phyloP scores from a whole-genome alignment of 1,140 invertebrate genomes.

The Aphidius gifuensis region DNA sequence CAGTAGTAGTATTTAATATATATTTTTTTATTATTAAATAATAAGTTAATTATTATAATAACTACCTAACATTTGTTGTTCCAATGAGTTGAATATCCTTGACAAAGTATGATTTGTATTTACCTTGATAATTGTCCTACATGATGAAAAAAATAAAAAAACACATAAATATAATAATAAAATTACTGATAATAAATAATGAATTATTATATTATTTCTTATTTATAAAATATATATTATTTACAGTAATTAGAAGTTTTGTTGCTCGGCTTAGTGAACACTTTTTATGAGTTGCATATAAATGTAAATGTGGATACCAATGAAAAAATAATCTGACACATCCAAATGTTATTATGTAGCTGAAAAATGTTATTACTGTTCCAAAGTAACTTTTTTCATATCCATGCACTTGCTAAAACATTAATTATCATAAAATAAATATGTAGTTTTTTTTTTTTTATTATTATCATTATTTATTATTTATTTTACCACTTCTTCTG shows the following conservation, averaged over 20 bases:
- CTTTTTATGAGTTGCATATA: slow-evolving; percentile 69
- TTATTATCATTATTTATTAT: slow-evolving; percentile 12
- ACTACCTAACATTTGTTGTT: slow-evolving; percentile 53
- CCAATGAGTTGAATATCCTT: slow-evolving; percentile 59
- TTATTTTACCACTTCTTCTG: slow-evolving; percentile 41
- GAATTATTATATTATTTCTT: neutral
- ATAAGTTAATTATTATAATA: slow-evolving; percentile 3
- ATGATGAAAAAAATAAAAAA: slow-evolving; percentile 22
- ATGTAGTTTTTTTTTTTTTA: slow-evolving; percentile 11
- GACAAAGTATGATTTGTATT: slow-evolving; percentile 67
- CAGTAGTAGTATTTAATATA: neutral
- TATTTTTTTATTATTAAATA: neutral
- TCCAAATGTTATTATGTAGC: slow-evolving; percentile 68
- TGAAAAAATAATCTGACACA: slow-evolving; percentile 77
- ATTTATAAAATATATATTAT: slow-evolving; percentile 30
- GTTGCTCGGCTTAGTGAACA: slow-evolving; percentile 72
- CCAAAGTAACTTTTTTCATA: slow-evolving; percentile 57
- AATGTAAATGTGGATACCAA: slow-evolving; percentile 79
- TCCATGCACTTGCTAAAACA: slow-evolving; percentile 65
- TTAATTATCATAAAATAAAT: slow-evolving; percentile 28
- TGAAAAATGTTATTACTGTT: slow-evolving; percentile 60
- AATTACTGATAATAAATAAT: slow-evolving; percentile 10
- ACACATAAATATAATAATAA: slow-evolving; percentile 12
- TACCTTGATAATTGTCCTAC: slow-evolving; percentile 67
- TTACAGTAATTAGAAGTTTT: slow-evolving; percentile 74